Conservation (phyloP, 2,888 invertebrate species). For the Allygus modestus region DNA sequence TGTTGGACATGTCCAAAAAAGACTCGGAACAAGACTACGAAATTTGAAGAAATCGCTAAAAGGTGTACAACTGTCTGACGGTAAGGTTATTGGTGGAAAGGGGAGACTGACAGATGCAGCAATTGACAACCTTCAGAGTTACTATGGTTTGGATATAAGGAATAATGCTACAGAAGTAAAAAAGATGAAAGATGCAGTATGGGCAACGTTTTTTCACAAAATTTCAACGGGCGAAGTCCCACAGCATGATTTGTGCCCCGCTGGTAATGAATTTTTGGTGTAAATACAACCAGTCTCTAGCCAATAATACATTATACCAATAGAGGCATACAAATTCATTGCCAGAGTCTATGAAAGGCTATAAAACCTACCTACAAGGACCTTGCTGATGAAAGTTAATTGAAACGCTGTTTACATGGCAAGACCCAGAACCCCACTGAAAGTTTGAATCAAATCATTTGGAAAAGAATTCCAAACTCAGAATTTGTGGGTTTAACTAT, state of each 20-base stretch:
- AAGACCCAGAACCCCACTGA: background rate
- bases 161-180: slow-evolving; percentile 64
- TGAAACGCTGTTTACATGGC: background rate
- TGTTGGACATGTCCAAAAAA: too few relatives aligned
- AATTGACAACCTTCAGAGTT: slow-evolving; percentile 69
- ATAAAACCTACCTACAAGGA: background rate
- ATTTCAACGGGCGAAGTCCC: slow-evolving; percentile 68
- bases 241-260: slow-evolving; percentile 69
- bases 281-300: slow-evolving; percentile 65
- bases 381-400: background rate
- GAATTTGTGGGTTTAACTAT: background rate
- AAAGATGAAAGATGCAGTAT: slow-evolving; percentile 69
- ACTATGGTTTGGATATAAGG: slow-evolving; percentile 70
- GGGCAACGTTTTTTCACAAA: slow-evolving; percentile 69
- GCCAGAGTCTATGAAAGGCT: background rate
- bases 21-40: slow-evolving; percentile 57
- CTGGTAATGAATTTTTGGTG: slow-evolving; percentile 67
- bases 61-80: slow-evolving; percentile 34
- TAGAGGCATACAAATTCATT: background rate
- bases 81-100: slow-evolving; percentile 65
- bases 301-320: background rate
- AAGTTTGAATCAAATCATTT: background rate
- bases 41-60: slow-evolving; percentile 24
- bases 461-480: background rate
- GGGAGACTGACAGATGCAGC: slow-evolving; percentile 68